Percentiles rank a stretch among this genome's conserved stretches.
Conservation (phyloP, 2,113 vertebrate genomes). For the Caranx melampygus region DNA sequence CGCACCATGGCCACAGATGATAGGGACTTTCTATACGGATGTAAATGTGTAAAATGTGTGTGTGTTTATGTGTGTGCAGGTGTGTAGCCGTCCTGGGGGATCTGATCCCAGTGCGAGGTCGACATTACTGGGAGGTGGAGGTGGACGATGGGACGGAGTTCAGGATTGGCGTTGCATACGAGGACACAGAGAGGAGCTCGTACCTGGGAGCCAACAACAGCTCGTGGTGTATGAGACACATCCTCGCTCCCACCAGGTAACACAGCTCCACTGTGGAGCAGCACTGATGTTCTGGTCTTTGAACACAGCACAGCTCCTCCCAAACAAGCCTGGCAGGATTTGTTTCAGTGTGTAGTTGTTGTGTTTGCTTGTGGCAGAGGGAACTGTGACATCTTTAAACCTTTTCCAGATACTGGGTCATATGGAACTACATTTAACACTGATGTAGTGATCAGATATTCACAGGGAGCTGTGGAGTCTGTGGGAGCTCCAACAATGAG, state of each 20-base stretch:
- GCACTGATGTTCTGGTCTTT: not conserved
- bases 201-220: constrained; percentile 87
- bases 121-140: constrained; percentile 95
- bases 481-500: not conserved
- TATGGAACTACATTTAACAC: not conserved
- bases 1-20: not conserved
- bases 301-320: too few relatives aligned
- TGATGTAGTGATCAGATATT: not conserved
- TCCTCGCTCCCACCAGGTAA: constrained; percentile 88
- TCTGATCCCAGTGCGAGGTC: constrained; percentile 88
- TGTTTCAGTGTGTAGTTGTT: too few relatives aligned
- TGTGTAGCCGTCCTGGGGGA: constrained; percentile 92
- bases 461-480: not conserved
- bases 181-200: constrained; percentile 87
- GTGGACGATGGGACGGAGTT: constrained; percentile 88
- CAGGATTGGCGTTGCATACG: constrained; percentile 89
- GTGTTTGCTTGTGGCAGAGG: too few relatives aligned
- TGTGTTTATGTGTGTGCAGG: constrained; percentile 78
- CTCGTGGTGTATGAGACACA: constrained; percentile 95
- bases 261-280: not conserved
- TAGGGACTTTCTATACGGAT: not conserved
- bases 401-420: not conserved
- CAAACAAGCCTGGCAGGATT: too few relatives aligned
- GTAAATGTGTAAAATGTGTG: not conserved
- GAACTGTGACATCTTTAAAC: not conserved